Evolutionary conservation across 2,113 vertebrate genomes (phyloP).

Genomic region (Phylloscopus whistleri): DNA sequence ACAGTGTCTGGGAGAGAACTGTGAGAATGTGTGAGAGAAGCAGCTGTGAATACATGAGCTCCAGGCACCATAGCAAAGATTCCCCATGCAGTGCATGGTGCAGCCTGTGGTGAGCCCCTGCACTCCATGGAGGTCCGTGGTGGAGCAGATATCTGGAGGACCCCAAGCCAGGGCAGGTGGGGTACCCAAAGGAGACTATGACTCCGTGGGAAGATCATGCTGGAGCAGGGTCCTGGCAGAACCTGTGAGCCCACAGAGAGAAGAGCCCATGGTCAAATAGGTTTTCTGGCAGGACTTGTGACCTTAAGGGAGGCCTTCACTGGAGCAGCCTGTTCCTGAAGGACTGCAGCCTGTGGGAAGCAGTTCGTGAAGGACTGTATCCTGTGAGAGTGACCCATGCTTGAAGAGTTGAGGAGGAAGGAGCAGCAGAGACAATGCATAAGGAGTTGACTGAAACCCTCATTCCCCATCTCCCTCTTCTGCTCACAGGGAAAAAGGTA

Average conservation of each 20-base stretch:
- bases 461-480: neutral
- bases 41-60: neutral
- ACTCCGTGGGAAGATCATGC: rapidly evolving
- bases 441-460: neutral
- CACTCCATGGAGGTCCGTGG: rapidly evolving
- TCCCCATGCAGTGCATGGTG: neutral
- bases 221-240: neutral
- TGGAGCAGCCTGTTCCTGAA: neutral
- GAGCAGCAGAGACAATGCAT: neutral
- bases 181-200: neutral
- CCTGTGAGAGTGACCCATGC: rapidly evolving
- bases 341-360: neutral
- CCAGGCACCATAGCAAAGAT: neutral
- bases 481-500: rapidly evolving
- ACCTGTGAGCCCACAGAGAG: rapidly evolving
- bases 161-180: neutral
- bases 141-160: neutral
- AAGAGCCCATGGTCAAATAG: neutral
- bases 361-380: neutral
- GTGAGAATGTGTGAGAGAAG: neutral
- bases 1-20: neutral
- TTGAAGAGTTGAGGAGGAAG: neutral
- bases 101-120: neutral
- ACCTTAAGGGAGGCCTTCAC: neutral
- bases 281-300: neutral